Conservation (phyloP, 1,140 invertebrate genomes). For the Drosophila ficusphila region DNA sequence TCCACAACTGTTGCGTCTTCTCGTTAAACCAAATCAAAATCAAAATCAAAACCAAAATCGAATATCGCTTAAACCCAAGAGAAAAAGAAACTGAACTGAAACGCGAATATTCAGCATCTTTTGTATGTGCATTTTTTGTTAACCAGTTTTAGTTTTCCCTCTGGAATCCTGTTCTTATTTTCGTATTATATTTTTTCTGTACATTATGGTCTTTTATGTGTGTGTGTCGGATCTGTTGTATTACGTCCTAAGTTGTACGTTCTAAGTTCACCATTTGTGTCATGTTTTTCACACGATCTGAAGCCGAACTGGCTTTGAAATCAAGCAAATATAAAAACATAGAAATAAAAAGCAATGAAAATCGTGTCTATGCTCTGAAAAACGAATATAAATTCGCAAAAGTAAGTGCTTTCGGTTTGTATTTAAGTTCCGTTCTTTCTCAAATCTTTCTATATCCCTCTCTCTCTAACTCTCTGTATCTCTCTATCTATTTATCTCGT, state of each 20-base stretch:
- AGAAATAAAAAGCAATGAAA: slow-evolving; percentile 44
- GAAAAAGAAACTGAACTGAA: slow-evolving; percentile 32
- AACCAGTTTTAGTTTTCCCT: slow-evolving; percentile 9
- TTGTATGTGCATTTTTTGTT: slow-evolving; percentile 39
- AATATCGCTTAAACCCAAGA: slow-evolving; percentile 11
- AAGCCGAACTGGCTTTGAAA: slow-evolving; percentile 32
- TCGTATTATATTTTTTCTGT: slow-evolving; percentile 37
- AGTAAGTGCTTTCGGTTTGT: slow-evolving; percentile 77
- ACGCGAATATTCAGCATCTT: slow-evolving; percentile 34
- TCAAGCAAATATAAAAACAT: slow-evolving; percentile 51
- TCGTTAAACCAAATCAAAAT: slow-evolving; percentile 19
- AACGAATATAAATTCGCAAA: slow-evolving; percentile 60
- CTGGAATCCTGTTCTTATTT: slow-evolving; percentile 11
- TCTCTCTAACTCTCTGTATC: slow-evolving; percentile 24
- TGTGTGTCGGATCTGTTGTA: slow-evolving; percentile 42
- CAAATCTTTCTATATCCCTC: slow-evolving; percentile 36
- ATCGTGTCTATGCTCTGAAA: slow-evolving; percentile 61
- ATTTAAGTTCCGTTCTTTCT: slow-evolving; percentile 60
- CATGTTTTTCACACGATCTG: slow-evolving; percentile 60
- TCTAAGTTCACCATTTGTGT: slow-evolving; percentile 60
- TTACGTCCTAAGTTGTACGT: slow-evolving; percentile 41
- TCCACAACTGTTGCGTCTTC: slow-evolving; percentile 20
- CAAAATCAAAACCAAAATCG: slow-evolving; percentile 5
- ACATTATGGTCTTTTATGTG: slow-evolving; percentile 24
- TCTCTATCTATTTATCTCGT: slow-evolving; percentile 35